Base-by-base conservation (phyloP, 1,140 invertebrate genomes). In the Drosophila ogumai region DNA sequence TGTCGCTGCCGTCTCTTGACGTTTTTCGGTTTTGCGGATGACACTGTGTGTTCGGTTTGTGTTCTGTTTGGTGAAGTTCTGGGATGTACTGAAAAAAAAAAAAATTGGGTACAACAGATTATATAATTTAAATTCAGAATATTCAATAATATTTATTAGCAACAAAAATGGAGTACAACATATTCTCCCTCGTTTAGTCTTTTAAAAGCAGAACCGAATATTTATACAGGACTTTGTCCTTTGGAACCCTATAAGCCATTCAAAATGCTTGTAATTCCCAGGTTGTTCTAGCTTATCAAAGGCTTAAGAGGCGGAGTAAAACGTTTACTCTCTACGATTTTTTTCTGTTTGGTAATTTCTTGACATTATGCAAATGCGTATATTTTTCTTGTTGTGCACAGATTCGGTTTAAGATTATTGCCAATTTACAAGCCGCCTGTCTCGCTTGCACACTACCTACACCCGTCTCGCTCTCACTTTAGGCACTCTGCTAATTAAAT, bases 401-500 rank as follows among this genome's bases (percentile, higher is more conserved):
- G 44, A 71, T 72, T 76, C 75, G 65, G 54, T 67, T 68, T 74
- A 28, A 63, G 61, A 73, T 71, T 86, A 79, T 75, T 86, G 79
- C 78, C 82, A 86, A 87, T 88, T 87, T 86, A 75, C 82, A 79
- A 67, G 38, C 38, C 40, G 43, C 15, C 52, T 44, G 28, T 67
- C 63, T 54, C 44, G 25, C 54, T 66, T n/a, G 38, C 54, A 55
- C 71, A 6, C 32, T 47, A 10, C 9, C 34, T 10, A n/a, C 32
- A 36, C 19, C 60, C 36, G 13, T 56, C 50, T 44, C 58, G 32
- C 34, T 49, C 60, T 69, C 10, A 36, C 61, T 22, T 38, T 19
- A 34, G 64, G 73, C 55, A 77, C 64, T 82, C 68, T 71, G 79
- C 90, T 91, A 91, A 91, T 91, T 91, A 91, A 91, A 90, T 91